phyloP scores from a whole-genome alignment of 2,797 vertebrate species.

The Scyliorhinus canicula region DNA sequence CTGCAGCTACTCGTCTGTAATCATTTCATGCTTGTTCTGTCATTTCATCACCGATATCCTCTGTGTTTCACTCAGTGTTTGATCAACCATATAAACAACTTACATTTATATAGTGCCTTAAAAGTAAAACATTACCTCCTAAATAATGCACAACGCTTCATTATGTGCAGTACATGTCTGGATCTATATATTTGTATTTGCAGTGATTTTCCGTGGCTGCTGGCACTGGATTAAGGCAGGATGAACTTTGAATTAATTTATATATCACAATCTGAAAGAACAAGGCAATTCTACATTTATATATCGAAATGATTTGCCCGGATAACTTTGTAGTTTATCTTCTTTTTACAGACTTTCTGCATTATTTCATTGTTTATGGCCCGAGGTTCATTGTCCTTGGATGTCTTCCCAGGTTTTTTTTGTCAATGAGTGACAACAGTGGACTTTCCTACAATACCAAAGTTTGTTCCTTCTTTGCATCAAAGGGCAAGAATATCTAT shows the following conservation, averaged over 20 bases:
- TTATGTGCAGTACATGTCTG: background rate
- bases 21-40: background rate
- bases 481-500: background rate
- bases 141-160: background rate
- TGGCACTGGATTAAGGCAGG: background rate
- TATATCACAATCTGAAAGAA: background rate
- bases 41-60: background rate
- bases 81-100: background rate
- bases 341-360: conserved; percentile 7
- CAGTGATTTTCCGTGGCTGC: too few relatives aligned
- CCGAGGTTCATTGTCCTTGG: background rate
- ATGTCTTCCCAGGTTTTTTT: background rate
- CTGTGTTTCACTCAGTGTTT: background rate
- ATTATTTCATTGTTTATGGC: background rate
- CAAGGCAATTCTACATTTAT: background rate
- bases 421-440: conserved; percentile 2
- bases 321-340: background rate
- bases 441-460: background rate
- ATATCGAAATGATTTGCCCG: background rate
- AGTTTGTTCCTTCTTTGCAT: background rate
- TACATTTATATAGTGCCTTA: background rate
- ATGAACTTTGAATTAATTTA: background rate
- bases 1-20: background rate
- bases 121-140: background rate
- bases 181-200: background rate